Evolutionary conservation across 2,888 invertebrate genomes (phyloP), one percentile per base, ranked within the genome.

Genomic region (Rutpela maculata): DNA sequence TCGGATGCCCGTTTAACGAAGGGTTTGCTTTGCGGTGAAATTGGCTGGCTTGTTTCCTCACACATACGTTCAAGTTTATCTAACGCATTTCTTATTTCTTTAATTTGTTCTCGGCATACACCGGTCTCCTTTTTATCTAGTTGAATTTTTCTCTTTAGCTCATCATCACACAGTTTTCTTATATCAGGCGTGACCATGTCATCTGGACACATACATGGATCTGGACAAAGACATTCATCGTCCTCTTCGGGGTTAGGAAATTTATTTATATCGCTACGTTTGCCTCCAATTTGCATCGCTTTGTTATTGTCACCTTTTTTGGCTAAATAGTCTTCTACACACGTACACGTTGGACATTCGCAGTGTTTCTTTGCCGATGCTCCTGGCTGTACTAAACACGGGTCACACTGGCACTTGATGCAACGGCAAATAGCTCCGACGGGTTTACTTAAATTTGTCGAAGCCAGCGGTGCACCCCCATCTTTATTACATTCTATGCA

Each of bases 1-100:
- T 74, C 76, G 0, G 85, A 83, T 1, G 85, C 84, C 74, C 83
- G 81, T 74, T 86, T 85, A 0, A 85, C 83, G 19, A 84, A 82
- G 10, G 84, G 83, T 26, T 80, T 81, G 0, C 15, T 43, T 43
- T 11, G 11, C 12, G 43, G 10, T 82, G 83, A 50, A n/a, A n/a
- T n/a, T n/a, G 12, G 15, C 7, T n/a, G 60, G 86, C 86, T 86
- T 59, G 22, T 4, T 26, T 83, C 83, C 19, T 72, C 80, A 62
- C 86, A 86, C 12, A 83, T 82, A 67, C 84, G 84, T 55, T 81
- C 82, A 15, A 86, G 86, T 62, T 82, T 83, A 17, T 82, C 81
- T 38, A 86, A 69, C 12, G 83, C 83, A 22, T 74, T 78, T 17
- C 78, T 81, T 57, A 86, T 83, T 74, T 86, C 86, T 7, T 83